Conservation (phyloP, 92 coral and sea anemone genomes). For the Heliopora coerulea region DNA sequence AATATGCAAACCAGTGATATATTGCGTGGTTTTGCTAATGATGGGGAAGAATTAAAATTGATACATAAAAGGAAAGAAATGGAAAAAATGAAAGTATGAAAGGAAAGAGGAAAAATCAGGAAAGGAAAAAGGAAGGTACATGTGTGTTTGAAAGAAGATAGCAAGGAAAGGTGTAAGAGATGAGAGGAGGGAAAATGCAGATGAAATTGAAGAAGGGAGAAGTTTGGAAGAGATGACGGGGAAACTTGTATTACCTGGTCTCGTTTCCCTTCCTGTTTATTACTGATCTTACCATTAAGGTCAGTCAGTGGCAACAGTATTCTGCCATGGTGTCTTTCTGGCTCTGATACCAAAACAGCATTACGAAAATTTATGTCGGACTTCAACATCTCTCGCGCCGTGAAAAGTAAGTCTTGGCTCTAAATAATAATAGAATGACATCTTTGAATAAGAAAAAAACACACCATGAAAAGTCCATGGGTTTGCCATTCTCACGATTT, state of each 20-base stretch:
- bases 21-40: no score
- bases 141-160: background rate
- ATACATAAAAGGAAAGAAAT: conserved; percentile 60
- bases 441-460: background rate
- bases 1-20: no score
- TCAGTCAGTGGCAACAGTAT: background rate
- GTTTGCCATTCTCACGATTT: no score
- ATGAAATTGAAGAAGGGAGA: background rate
- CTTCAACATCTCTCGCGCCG: conserved; percentile 93
- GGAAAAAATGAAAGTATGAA: conserved; percentile 45
- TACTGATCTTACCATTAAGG: background rate
- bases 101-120: background rate
- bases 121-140: background rate
- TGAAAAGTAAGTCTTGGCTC: conserved; percentile 92
- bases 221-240: background rate
- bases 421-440: conserved; percentile 15
- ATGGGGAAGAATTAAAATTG: background rate
- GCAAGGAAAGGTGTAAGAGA: background rate
- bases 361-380: conserved; percentile 70
- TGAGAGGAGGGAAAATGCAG: background rate
- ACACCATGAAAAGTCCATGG: background rate
- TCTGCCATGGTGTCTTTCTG: background rate
- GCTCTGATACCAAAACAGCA: conserved; percentile 55
- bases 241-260: background rate
- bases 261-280: background rate